Evolutionary conservation across 37 sponge, comb jelly and placozoan genomes (phyloP), one percentile per base, ranked within the genome.

Genomic region (Chondrilla cf. caribensis): DNA sequence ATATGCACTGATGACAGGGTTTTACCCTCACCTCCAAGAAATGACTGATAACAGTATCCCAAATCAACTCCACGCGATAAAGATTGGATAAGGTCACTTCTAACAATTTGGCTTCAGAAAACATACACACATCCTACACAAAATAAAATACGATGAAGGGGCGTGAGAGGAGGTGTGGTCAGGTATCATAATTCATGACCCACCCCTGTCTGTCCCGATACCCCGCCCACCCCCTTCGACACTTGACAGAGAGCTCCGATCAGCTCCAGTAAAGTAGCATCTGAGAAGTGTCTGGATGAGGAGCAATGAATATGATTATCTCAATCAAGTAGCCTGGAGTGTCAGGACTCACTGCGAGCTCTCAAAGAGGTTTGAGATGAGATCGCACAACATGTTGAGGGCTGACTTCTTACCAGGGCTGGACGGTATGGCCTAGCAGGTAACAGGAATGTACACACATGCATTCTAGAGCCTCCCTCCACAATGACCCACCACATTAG

Each of bases 361-460:
- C 68, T 91, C 88, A 80, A 91, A 91, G 40, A 91, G 86, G 22
- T 85, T 79, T 9, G 88, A 91, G 77, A 91, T 31, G 65, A 91
- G 62, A 39, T 80, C 62, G 32, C 81, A 80, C 25, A 80, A n/a
- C 62, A 60, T 60, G 43, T 36, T 60, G 38, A 80, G 62, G 19
- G 60, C 64, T 39, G 81, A 80, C 64, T 80, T 80, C 43, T 60
- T 80, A 14, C 81, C 81, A 22, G 81, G 81, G 33, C 65, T 80
- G 81, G 81, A 59, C 3, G 65, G 41, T 36, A 37, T 58, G 65
- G 33, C 64, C 58, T 31, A 37, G 24, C 19, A 62, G 29, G 29
- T 62, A n/a, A n/a, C n/a, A n/a, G n/a, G n/a, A n/a, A n/a, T n/a
- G n/a, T n/a, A n/a, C n/a, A n/a, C n/a, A n/a, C n/a, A n/a, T n/a